phyloP scores from a whole-genome alignment of 1,140 invertebrate genomes.

The Sipha flava region DNA sequence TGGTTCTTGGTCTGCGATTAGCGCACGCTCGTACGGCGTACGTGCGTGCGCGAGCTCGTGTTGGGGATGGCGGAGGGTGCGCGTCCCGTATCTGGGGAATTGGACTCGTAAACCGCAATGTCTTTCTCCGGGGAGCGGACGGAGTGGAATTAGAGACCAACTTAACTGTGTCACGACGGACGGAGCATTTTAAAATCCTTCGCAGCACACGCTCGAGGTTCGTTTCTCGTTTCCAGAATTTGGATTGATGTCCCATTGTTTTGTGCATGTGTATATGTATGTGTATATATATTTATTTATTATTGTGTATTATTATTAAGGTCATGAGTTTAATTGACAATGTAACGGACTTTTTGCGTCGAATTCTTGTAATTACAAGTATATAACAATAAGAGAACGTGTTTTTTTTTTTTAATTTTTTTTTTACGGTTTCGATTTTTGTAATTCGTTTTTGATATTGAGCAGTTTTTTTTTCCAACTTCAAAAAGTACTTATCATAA shows the following conservation, averaged over 20 bases:
- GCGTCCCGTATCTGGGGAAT: constrained; percentile 3
- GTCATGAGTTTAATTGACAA: too few relatives aligned
- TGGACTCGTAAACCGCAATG: constrained; percentile 4
- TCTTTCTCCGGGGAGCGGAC: neutral
- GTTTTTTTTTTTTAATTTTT: too few relatives aligned
- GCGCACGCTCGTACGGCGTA: too few relatives aligned
- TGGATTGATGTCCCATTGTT: neutral
- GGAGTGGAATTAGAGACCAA: neutral
- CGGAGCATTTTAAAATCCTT: constrained; percentile 13
- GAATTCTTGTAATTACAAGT: too few relatives aligned
- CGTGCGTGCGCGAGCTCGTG: neutral
- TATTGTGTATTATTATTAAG: too few relatives aligned
- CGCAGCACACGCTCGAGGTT: neutral
- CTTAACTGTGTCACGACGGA: neutral
- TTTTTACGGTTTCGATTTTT: too few relatives aligned
- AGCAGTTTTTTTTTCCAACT: too few relatives aligned
- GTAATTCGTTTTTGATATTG: too few relatives aligned
- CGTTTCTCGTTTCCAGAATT: neutral
- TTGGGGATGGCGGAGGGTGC: neutral
- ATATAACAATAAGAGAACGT: too few relatives aligned
- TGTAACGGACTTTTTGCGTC: too few relatives aligned
- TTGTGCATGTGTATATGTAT: neutral
- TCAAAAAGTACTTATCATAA: too few relatives aligned
- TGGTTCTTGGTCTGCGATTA: neutral
- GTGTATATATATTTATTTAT: too few relatives aligned